A percentile compares a stretch with the other conserved stretches of the same genome.
Conservation (phyloP, 1,140 invertebrate species). For the Brachionus sp. region DNA sequence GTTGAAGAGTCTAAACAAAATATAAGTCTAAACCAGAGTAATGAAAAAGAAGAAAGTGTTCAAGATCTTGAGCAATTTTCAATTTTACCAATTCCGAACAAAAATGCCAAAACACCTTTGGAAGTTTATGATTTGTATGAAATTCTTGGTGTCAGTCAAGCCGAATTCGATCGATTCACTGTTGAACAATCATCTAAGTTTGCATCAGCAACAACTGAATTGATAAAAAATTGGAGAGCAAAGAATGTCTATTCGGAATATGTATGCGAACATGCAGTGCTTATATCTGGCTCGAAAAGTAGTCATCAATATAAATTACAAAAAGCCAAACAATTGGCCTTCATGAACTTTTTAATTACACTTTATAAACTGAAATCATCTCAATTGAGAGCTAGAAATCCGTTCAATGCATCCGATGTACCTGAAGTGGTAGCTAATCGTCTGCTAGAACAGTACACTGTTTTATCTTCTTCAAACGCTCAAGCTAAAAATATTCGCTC, state of each 20-base stretch:
- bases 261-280: neutral
- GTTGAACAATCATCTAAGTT: conserved; percentile 10
- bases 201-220: conserved; percentile 4
- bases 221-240: conserved; percentile 20
- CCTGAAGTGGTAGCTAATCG: conserved; percentile 19
- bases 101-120: conserved; percentile 24
- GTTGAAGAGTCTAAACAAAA: conserved; percentile 38
- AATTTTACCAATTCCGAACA: conserved; percentile 33
- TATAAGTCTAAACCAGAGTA: neutral
- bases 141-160: conserved; percentile 23
- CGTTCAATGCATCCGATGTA: conserved; percentile 16
- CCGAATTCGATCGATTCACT: conserved; percentile 35
- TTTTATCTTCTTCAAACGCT: neutral
- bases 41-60: neutral
- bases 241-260: conserved; percentile 7
- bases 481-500: conserved; percentile 33
- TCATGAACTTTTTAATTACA: conserved; percentile 27
- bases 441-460: conserved; percentile 25
- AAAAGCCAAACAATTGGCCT: conserved; percentile 15
- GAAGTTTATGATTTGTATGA: conserved; percentile 41
- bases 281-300: conserved; percentile 11
- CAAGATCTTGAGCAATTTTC: conserved; percentile 33
- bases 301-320: conserved; percentile 43
- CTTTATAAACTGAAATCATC: conserved; percentile 1
- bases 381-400: conserved; percentile 22